phyloP scores from a whole-genome alignment of 2,888 invertebrate species.

The Mantis religiosa region DNA sequence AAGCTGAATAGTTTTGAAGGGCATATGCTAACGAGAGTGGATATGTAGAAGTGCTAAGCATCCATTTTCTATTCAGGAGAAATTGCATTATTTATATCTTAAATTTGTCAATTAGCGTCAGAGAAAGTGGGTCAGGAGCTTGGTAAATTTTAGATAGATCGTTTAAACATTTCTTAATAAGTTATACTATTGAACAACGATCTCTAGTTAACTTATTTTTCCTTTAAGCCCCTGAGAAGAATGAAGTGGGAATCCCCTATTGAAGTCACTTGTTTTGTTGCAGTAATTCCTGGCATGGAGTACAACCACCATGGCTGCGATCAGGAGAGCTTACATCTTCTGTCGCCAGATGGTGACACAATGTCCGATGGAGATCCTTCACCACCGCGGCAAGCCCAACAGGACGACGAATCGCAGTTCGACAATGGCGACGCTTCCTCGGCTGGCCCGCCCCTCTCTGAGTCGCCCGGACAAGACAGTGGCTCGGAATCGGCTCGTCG shows the following conservation, averaged over 20 bases:
- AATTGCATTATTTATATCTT: too few species aligned
- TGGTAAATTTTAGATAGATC: too few species aligned
- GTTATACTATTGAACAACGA: too few species aligned
- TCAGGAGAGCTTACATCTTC: neutral
- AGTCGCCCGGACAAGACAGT: neutral
- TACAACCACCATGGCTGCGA: neutral
- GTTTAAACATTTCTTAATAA: too few species aligned
- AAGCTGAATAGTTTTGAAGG: too few species aligned
- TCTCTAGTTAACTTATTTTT: too few species aligned
- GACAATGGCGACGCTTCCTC: constrained; percentile 2
- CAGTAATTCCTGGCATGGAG: neutral
- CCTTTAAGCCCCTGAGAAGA: too few species aligned
- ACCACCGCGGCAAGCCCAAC: neutral
- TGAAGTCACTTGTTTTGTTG: neutral
- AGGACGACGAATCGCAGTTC: constrained; percentile 7
- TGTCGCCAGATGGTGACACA: neutral
- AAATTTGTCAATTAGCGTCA: too few species aligned
- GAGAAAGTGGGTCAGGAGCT: too few species aligned
- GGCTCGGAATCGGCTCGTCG: neutral
- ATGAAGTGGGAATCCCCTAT: neutral
- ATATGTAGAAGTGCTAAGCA: too few species aligned
- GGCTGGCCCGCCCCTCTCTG: constrained; percentile 1
- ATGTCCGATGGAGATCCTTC: neutral
- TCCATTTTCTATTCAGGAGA: too few species aligned
- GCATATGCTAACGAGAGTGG: too few species aligned